Percentiles rank a stretch among this genome's conserved stretches.
Conservation (phyloP, 2,888 invertebrate genomes). For the Elysia crispata region DNA sequence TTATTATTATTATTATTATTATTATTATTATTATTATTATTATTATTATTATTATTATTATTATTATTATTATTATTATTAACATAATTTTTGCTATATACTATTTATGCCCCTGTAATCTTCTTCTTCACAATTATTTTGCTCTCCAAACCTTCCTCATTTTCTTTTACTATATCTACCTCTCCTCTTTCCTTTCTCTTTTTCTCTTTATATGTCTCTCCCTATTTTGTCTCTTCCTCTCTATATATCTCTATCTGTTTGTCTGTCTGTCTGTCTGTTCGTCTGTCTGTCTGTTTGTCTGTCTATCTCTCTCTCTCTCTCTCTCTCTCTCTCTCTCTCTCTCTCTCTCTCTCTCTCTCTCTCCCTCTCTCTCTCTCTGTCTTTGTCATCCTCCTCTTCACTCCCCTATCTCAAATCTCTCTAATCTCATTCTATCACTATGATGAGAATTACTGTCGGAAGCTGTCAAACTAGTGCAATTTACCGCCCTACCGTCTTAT, state of each 20-base stretch:
- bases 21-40: constrained; percentile 1
- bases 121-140: too few species aligned
- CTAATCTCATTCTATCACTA: not conserved
- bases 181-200: too few species aligned
- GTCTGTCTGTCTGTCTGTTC: not conserved
- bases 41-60: constrained; percentile 28
- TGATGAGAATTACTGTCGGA: not conserved
- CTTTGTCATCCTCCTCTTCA: not conserved
- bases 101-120: too few species aligned
- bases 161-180: too few species aligned
- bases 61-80: constrained; percentile 29
- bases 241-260: not conserved
- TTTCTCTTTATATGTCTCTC: too few species aligned
- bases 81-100: too few species aligned
- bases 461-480: too few species aligned
- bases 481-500: too few species aligned
- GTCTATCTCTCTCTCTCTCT: constrained; percentile 17
- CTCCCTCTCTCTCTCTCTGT: not conserved
- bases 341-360: constrained; percentile 1
- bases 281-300: constrained; percentile 12
- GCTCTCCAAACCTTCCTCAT: too few species aligned
- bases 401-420: not conserved
- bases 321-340: constrained; percentile 14
- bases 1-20: not conserved
- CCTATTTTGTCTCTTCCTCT: too few species aligned